These are phyloP conservation scores for Belonocnema kinseyi DNA, from an alignment of 1,140 invertebrate species.

Conservation along the genomic window DNA sequence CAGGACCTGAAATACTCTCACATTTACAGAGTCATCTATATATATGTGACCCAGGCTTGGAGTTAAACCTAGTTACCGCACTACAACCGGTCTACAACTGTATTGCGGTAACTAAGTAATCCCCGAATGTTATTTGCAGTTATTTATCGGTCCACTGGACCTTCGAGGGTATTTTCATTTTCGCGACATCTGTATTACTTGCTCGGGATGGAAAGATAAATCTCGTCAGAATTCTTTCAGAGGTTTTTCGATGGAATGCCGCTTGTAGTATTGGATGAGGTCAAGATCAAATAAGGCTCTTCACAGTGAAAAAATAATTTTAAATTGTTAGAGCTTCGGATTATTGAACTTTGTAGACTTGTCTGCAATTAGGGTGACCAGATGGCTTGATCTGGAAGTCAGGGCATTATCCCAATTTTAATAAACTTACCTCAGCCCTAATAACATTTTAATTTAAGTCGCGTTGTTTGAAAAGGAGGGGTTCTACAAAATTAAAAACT, in stretches of 20 bases:
- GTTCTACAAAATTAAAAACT: no score
- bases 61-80: constrained; percentile 64
- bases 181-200: constrained; percentile 48
- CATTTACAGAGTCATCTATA: constrained; percentile 23
- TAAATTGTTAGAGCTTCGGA: no score
- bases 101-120: constrained; percentile 74
- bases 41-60: constrained; percentile 38
- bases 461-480: no score
- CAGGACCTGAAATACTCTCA: constrained; percentile 46
- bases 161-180: constrained; percentile 58
- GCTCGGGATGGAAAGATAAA: constrained; percentile 20
- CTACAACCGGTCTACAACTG: constrained; percentile 59
- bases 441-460: no score
- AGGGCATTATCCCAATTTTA: no score
- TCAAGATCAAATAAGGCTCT: no score
- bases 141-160: constrained; percentile 69
- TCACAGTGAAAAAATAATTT: no score
- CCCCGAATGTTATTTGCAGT: constrained; percentile 73
- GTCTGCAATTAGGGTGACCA: no score
- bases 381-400: no score
- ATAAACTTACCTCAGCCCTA: no score
- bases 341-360: no score
- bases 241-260: neutral
- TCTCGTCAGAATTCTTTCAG: neutral
- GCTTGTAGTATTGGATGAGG: neutral